Percentiles rank a stretch among this genome's conserved stretches.
Evolutionary conservation across 2,888 invertebrate species (phyloP).

Genomic region (Graphium colonna): DNA sequence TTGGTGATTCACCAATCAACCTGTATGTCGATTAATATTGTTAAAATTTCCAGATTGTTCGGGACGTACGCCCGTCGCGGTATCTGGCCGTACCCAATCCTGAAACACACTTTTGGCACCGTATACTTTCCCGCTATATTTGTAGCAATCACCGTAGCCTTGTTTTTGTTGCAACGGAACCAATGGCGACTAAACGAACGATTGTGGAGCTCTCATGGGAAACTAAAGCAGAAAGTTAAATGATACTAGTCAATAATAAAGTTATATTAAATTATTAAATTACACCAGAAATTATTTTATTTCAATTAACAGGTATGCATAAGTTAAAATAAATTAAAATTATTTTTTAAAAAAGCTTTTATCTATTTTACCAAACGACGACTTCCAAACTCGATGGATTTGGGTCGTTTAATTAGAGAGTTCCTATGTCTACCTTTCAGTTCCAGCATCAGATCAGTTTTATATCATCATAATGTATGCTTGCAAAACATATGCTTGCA

Average conservation of each 20-base stretch:
- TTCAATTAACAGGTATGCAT: no score
- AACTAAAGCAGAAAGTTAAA: constrained; percentile 11
- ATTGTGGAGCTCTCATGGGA: constrained; percentile 11
- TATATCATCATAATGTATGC: no score
- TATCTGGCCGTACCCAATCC: constrained; percentile 54
- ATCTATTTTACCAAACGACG: no score
- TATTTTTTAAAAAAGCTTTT: constrained; percentile 28
- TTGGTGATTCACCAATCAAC: no score
- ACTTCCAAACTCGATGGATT: no score
- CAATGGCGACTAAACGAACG: constrained; percentile 41
- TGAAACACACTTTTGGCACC: constrained; percentile 40
- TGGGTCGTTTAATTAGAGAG: no score
- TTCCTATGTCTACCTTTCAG: no score
- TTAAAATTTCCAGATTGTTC: constrained; percentile 48
- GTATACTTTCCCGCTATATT: constrained; percentile 43
- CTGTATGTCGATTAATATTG: no score
- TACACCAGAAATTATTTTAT: no score
- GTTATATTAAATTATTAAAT: not conserved
- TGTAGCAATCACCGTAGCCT: not conserved
- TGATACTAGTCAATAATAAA: not conserved
- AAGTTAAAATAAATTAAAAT: constrained; percentile 23
- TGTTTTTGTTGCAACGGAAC: constrained; percentile 30
- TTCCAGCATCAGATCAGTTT: no score
- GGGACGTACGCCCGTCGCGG: constrained; percentile 38
- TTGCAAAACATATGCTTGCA: no score